Evolutionary conservation across 1,140 invertebrate genomes (phyloP).

Genomic region (Wiebesia pumilae): DNA sequence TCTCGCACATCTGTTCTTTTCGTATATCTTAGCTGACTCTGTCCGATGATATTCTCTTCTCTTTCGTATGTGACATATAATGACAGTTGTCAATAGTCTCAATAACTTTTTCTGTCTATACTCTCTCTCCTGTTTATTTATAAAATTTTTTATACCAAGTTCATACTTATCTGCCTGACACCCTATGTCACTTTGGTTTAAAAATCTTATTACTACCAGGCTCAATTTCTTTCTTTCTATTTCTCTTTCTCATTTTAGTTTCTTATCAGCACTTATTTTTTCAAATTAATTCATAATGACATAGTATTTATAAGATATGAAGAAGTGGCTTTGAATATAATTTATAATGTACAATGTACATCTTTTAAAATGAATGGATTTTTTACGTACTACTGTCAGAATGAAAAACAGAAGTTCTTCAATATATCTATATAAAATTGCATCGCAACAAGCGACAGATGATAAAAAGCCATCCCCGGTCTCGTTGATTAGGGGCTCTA

Average conservation of each 20-base stretch:
- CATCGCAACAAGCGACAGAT: background rate
- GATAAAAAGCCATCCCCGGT: background rate
- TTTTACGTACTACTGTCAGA: background rate
- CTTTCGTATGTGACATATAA: background rate
- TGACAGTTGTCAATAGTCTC: constrained; percentile 1
- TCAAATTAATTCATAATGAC: background rate
- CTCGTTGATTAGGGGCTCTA: background rate
- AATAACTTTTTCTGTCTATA: background rate
- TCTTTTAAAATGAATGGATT: too few relatives aligned
- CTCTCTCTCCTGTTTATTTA: background rate
- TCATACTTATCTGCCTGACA: background rate
- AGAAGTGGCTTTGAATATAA: too few relatives aligned
- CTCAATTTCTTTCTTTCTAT: background rate
- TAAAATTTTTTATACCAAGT: background rate
- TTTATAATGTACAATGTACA: too few relatives aligned
- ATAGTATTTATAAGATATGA: too few relatives aligned
- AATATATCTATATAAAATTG: background rate
- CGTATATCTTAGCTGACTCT: too few relatives aligned
- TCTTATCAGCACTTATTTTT: background rate
- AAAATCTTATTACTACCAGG: background rate
- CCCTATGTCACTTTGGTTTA: too few relatives aligned
- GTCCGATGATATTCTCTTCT: background rate
- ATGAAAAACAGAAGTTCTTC: background rate
- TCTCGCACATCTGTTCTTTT: background rate
- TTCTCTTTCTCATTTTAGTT: background rate